phyloP scores from a whole-genome alignment of 2,113 vertebrate species.

The Echinops telfairi region DNA sequence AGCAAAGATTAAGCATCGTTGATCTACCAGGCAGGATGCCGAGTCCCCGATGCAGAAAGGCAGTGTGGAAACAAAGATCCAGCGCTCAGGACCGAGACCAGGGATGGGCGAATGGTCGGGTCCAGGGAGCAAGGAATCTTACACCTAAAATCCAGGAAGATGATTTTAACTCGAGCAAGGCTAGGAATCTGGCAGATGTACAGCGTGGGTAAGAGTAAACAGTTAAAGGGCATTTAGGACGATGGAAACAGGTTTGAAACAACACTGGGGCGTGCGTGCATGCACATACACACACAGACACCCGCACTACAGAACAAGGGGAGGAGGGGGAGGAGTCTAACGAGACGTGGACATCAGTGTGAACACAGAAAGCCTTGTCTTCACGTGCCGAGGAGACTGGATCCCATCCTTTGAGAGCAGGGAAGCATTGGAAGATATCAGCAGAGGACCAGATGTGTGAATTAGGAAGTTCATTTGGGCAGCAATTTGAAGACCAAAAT shows the following conservation, averaged over 20 bases:
- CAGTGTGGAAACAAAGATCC: background rate
- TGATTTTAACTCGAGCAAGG: background rate
- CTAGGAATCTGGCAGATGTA: background rate
- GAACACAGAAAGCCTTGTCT: background rate
- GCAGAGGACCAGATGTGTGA: background rate
- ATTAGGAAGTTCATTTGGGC: background rate
- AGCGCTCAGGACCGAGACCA: background rate
- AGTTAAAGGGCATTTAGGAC: background rate
- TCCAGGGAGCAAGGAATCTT: too few species aligned
- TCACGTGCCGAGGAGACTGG: background rate
- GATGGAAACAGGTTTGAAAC: background rate
- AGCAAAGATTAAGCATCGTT: background rate
- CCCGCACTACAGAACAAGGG: background rate
- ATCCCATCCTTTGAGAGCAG: background rate
- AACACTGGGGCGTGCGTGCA: background rate
- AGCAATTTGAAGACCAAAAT: background rate
- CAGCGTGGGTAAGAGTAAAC: background rate
- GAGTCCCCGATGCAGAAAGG: background rate
- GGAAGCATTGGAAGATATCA: background rate
- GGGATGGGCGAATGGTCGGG: too few species aligned
- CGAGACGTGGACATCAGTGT: background rate
- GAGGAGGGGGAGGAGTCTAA: background rate
- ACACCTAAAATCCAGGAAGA: background rate
- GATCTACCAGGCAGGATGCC: background rate
- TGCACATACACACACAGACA: background rate